Percentiles rank a stretch among this genome's conserved stretches.
phyloP scores from a whole-genome alignment of 2,113 vertebrate species.

The Calyptommatus sinebrachiatus region DNA sequence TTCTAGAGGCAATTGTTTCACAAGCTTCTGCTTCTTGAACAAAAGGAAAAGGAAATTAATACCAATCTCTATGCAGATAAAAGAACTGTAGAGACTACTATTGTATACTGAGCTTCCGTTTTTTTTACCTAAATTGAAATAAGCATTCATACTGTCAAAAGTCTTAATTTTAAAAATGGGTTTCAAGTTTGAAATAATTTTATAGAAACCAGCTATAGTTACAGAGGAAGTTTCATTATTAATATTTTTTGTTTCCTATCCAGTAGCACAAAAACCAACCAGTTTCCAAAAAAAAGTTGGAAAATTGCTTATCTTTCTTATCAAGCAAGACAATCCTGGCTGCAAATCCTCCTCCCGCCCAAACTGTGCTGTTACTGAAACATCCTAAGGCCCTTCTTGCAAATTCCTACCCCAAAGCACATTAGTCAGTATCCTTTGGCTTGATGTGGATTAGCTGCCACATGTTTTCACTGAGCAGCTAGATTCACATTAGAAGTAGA shows the following conservation, averaged over 20 bases:
- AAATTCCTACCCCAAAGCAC: too few relatives aligned
- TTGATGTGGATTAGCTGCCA: too few relatives aligned
- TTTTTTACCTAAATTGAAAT: not conserved
- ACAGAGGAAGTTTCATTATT: not conserved
- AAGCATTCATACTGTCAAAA: not conserved
- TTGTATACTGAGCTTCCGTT: not conserved
- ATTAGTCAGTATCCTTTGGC: too few relatives aligned
- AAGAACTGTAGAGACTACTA: not conserved
- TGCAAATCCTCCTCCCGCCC: not conserved
- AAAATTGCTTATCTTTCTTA: too few relatives aligned
- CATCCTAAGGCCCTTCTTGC: not conserved
- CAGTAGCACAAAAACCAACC: not conserved
- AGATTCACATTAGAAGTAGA: too few relatives aligned
- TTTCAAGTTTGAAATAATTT: not conserved
- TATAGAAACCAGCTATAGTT: not conserved
- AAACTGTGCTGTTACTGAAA: not conserved
- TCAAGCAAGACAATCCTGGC: too few relatives aligned
- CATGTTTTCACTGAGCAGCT: too few relatives aligned
- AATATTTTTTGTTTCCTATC: not conserved
- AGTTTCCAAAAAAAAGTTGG: not conserved
- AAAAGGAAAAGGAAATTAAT: slow-evolving; percentile 61
- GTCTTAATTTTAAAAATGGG: too few relatives aligned
- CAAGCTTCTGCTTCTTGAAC: slow-evolving; percentile 95
- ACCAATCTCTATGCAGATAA: not conserved
- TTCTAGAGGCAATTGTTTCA: slow-evolving; percentile 90